Conservation (phyloP, 1,140 invertebrate species). For the Caerostris darwini region DNA sequence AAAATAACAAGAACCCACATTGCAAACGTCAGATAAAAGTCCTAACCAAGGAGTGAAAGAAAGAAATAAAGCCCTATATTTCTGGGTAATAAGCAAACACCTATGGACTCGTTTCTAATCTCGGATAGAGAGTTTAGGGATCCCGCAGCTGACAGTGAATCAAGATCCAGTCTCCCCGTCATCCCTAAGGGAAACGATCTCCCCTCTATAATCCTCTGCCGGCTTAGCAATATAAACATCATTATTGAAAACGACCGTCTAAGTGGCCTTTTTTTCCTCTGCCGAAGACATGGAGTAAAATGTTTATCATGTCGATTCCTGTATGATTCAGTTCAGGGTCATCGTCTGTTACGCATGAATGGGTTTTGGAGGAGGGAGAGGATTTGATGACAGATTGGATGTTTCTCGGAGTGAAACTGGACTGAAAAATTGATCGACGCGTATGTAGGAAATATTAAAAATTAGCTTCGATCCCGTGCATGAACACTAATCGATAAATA, state of each 20-base stretch:
- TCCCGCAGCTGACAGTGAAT: conserved; percentile 59
- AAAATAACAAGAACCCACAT: background rate
- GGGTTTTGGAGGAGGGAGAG: background rate
- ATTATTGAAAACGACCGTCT: conserved; percentile 63
- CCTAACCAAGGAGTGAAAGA: background rate
- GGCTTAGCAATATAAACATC: conserved; percentile 74
- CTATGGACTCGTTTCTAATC: background rate
- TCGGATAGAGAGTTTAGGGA: conserved; percentile 7
- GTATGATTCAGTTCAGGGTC: conserved; percentile 66
- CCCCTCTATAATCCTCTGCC: conserved; percentile 59
- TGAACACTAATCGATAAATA: too few species aligned
- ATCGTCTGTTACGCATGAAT: conserved; percentile 58
- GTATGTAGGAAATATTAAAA: too few species aligned
- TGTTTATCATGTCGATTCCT: conserved; percentile 71
- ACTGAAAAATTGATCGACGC: background rate
- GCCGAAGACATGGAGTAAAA: conserved; percentile 47
- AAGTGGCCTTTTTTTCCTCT: conserved; percentile 53
- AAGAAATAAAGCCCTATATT: background rate
- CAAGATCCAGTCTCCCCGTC: conserved; percentile 46
- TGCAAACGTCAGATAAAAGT: background rate
- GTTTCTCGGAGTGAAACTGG: background rate
- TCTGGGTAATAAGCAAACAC: background rate
- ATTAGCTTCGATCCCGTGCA: too few species aligned
- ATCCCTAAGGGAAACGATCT: conserved; percentile 57
- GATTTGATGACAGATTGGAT: conserved; percentile 26